Evolutionary conservation across 2,797 vertebrate species (phyloP), one percentile per base, ranked within the genome.

Genomic region (Mormyrops attenuatus): DNA sequence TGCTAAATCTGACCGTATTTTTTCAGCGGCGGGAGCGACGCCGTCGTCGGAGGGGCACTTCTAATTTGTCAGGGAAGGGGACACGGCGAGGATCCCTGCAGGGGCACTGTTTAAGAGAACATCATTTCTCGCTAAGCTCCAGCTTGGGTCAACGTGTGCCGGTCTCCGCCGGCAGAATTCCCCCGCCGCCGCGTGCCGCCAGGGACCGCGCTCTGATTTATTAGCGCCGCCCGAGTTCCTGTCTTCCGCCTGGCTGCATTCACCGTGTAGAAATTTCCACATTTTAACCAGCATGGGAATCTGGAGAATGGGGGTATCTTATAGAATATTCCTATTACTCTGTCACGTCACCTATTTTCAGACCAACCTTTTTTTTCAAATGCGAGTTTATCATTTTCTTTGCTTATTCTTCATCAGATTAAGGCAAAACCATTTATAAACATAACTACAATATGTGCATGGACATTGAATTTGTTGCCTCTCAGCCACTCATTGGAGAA

Each of bases 181-280:
- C 97, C 97, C 96, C 97, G 96, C 96, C 94, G 96, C 95, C 95
- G 92, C 95, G 96, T 95, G 94, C 97, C 97, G 96, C 96, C 95
- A 88, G 96, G 96, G 97, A 97, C 96, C 93, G 91, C 94, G 94
- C 93, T 93, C 97, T 98, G 97, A 99, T 98, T 98, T 98, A 98
- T 98, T 96, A 94, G 95, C 94, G 96, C 95, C 94, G 95, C 95
- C 95, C 94, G 93, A 96, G 95, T 93, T 97, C 95, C 92, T 96
- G 97, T 97, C 97, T 97, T 97, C 95, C 85, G 97, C 97, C 95
- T 96, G 96, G 96, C 96, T 98, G 97, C 96, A 94, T 96, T 95
- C 92, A 92, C 95, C 95, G 94, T 95, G 96, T 94, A 95, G 95
- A 97, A 96, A 96, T 97, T 95, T 95, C 94, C 95, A 93, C 91